Evolutionary conservation across 2,797 vertebrate genomes (phyloP), one percentile per base, ranked within the genome.

Genomic region (Steatocranus sp.): DNA sequence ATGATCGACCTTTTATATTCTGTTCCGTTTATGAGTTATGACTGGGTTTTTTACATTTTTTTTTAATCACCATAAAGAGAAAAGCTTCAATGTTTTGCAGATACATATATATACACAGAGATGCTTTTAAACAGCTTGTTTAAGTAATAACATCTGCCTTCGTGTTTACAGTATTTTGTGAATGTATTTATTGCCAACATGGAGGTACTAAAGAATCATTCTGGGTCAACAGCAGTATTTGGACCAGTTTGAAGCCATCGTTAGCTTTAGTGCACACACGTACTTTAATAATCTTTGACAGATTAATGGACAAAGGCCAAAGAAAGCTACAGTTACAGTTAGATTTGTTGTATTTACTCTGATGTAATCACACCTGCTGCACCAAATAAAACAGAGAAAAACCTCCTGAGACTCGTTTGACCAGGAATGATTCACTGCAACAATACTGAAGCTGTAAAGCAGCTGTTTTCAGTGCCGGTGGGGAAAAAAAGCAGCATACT

Each of bases 161-260:
- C 6, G 56, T 77, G 56, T 36, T 20, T 83, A 18, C 25, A 36
- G 3, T 56, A 70, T 79, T 85, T 86, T 84, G 51, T 92, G 85
- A 91, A 93, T 94, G 83, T 95, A 95, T 95, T 94, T 95, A 95
- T 95, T 94, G 58, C 34, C 73, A 74, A 78, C 20, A 79, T 87
- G 12, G 81, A 77, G 81, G 77, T 78, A 75, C 80, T 91, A 12
- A 41, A 80, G 58, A 75, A 78, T 46, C 73, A 63, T 36, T 48
- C 25, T 73, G 12, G 25, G 70, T 81, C 15, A 23, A 18, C 12
- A 51, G 49, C 43, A 53, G 51, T 56, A 12, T n/a, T 49, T 20
- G 43, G 43, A 8, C 10, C 76, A 51, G 68, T 82, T 58, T 70
- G 61, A 88, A 83, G 27, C 49, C 43, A 43, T 17, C 30, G 70